Evolutionary conservation across 1,140 invertebrate species (phyloP).

Genomic region (Sycobia sp.): DNA sequence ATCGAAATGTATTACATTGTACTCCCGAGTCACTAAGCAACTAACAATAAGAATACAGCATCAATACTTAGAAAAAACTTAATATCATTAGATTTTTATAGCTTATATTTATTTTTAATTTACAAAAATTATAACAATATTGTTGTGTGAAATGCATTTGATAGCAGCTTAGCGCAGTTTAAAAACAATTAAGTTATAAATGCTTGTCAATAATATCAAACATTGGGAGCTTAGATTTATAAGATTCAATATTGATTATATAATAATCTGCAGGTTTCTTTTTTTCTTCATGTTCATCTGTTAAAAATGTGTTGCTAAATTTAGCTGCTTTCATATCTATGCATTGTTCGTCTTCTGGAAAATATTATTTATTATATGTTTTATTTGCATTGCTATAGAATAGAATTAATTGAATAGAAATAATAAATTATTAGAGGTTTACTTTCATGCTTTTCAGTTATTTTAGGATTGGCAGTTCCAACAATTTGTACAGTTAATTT

Average conservation of each 20-base stretch:
- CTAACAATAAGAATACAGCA: too few relatives aligned
- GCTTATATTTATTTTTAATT: too few relatives aligned
- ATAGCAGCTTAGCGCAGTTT: too few relatives aligned
- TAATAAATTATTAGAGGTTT: background rate
- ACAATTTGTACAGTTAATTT: constrained; percentile 72
- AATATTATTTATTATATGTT: background rate
- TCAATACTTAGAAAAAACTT: too few relatives aligned
- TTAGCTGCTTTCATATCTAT: constrained; percentile 8
- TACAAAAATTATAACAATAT: too few relatives aligned
- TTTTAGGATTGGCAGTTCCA: constrained; percentile 38
- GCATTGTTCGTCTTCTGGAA: constrained; percentile 2
- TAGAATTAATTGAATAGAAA: too few relatives aligned
- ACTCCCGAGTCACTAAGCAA: too few relatives aligned
- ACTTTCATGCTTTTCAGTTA: constrained; percentile 18
- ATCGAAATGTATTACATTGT: too few relatives aligned
- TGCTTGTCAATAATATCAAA: background rate
- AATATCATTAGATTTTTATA: too few relatives aligned
- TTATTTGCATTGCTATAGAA: background rate
- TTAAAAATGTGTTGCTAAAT: constrained; percentile 41
- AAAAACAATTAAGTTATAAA: background rate
- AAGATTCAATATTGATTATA: constrained; percentile 39
- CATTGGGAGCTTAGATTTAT: constrained; percentile 36
- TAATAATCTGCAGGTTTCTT: constrained; percentile 13
- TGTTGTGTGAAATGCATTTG: too few relatives aligned
- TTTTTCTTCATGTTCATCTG: too few relatives aligned